phyloP scores from a whole-genome alignment of 2,888 invertebrate genomes.

The Mythimna lalbum region DNA sequence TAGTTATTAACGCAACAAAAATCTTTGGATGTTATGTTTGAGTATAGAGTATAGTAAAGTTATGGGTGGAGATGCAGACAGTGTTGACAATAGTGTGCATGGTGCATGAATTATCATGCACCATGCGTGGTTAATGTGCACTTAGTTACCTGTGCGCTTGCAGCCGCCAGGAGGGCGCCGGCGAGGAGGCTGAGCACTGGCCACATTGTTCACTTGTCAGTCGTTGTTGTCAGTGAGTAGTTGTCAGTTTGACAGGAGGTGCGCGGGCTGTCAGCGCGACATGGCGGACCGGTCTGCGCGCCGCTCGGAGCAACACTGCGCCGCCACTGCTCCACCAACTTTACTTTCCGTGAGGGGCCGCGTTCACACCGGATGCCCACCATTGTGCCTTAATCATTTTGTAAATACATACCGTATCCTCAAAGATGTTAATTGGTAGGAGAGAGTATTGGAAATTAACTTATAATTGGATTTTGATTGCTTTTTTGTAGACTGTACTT shows the following conservation, averaged over 20 bases:
- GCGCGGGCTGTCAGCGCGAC: slow-evolving; percentile 76
- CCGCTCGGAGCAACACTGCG: slow-evolving; percentile 85
- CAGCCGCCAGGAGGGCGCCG: slow-evolving; percentile 77
- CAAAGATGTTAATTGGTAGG: slow-evolving; percentile 23
- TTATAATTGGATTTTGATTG: slow-evolving; percentile 35
- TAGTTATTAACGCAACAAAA: slow-evolving; percentile 46
- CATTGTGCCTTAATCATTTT: slow-evolving; percentile 45
- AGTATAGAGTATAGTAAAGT: slow-evolving; percentile 26
- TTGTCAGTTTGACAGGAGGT: slow-evolving; percentile 73
- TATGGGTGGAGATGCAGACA: slow-evolving; percentile 36
- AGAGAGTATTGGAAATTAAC: slow-evolving; percentile 19
- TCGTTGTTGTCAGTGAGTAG: slow-evolving; percentile 72
- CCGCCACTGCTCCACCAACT: slow-evolving; percentile 78
- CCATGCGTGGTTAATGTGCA: slow-evolving; percentile 48
- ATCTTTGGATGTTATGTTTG: slow-evolving; percentile 25
- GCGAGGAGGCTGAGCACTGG: slow-evolving; percentile 76
- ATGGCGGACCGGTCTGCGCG: slow-evolving; percentile 84
- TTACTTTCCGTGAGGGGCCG: slow-evolving; percentile 86
- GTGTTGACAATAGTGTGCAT: slow-evolving; percentile 48
- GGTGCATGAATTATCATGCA: slow-evolving; percentile 54
- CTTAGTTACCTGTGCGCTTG: slow-evolving; percentile 80
- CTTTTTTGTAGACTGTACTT: background rate
- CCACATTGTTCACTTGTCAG: slow-evolving; percentile 79
- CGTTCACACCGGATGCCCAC: slow-evolving; percentile 74
- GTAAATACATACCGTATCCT: slow-evolving; percentile 28